A percentile compares a stretch with the other conserved stretches of the same genome.
Evolutionary conservation across 2,888 invertebrate genomes (phyloP).

Genomic region (Luffia ferchaultella): DNA sequence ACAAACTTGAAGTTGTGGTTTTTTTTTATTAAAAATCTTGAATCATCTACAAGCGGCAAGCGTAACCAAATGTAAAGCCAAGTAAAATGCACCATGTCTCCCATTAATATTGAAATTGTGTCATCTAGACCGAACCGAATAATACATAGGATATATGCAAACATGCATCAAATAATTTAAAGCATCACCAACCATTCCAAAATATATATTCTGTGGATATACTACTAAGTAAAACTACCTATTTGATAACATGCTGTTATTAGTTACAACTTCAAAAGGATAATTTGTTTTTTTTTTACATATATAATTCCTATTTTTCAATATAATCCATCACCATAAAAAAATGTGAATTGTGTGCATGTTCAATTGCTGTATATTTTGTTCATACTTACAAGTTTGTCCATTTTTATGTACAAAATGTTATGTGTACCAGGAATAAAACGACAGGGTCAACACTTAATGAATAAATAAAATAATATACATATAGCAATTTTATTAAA

Average conservation of each 20-base stretch:
- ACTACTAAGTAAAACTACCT: neutral
- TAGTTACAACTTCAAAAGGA: neutral
- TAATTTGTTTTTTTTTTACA: neutral
- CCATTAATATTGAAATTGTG: constrained; percentile 40
- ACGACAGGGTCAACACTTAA: too few relatives aligned
- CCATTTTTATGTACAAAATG: too few relatives aligned
- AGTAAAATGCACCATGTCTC: constrained; percentile 65
- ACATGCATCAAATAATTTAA: constrained; percentile 17
- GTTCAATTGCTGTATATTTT: neutral
- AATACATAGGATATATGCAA: constrained; percentile 35
- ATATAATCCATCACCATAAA: neutral
- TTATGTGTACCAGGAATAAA: neutral
- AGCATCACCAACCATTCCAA: constrained; percentile 10
- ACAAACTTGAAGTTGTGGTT: too few relatives aligned
- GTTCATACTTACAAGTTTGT: neutral
- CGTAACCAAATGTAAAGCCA: neutral
- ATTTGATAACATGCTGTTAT: neutral
- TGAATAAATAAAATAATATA: too few relatives aligned
- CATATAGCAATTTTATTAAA: constrained; percentile 67
- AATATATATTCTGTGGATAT: neutral
- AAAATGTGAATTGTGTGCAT: neutral
- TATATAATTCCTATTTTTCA: too few relatives aligned
- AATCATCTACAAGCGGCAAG: neutral
- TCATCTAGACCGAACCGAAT: constrained; percentile 13
- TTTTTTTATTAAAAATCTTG: too few relatives aligned